Base-by-base conservation (phyloP, 2,113 vertebrate species). In the Labeo catla region DNA sequence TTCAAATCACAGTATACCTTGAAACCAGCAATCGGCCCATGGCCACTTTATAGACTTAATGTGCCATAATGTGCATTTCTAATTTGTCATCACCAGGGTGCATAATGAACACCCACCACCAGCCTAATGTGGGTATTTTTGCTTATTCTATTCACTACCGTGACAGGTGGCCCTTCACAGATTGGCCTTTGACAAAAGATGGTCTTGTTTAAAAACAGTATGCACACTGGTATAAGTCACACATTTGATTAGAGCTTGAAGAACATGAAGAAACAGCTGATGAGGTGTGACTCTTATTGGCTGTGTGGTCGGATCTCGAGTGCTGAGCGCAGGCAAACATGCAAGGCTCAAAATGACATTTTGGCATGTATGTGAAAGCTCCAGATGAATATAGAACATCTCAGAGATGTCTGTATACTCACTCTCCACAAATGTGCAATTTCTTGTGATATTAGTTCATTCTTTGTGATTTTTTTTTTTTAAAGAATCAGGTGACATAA, bases 231-330 rank as follows among this genome's bases (percentile, higher is more conserved):
- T 21, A 8, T 19, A 57, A 57, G 10, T 61, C 34, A n/a, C 54
- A 61, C 54, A 79, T 79, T 79, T 79, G 77, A 79, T 79, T 79
- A 59, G 52, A 61, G 34, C 77, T 79, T 61, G 36, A 61, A 39
- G 34, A 61, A 43, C 52, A 61, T 12, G 36, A 34, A 76, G 12
- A 49, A 54, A 52, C 23, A 54, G 28, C 49, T 36, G 49, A 77
- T 77, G 76, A 77, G 49, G 49, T 54, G 74, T 50, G 76, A 54
- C 47, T 49, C 72, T 49, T 77, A 4, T 28, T 77, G 74, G 49
- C 23, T 54, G 23, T 52, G n/a, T 76, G 11, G 7, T 49, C 4
- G 0, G 23, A 34, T 54, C 49, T 77, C 2, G 49, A 77, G 8
- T 36, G 23, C 23, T 52, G 13, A 52, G 11, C 4, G 0, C 74